These are phyloP conservation scores for Melanotaenia maccullochi DNA, from an alignment of 2,797 vertebrate species.

Conservation along the genomic window DNA sequence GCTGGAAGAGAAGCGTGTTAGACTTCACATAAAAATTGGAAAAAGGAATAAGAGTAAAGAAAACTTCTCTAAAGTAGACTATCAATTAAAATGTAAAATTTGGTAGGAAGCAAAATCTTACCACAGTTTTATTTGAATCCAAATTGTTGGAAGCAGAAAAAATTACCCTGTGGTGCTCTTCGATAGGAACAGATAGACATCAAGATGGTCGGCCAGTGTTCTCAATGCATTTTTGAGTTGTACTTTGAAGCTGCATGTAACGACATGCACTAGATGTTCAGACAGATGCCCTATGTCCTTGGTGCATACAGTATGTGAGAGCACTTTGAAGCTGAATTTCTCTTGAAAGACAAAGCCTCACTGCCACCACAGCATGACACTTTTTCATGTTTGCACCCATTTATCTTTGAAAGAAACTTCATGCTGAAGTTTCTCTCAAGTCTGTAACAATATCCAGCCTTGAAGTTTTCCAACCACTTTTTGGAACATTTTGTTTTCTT, in stretches of 20 bases:
- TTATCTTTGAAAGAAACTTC: constrained; percentile 42
- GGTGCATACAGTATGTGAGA: constrained; percentile 32
- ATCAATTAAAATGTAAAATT: background rate
- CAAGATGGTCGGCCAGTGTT: constrained; percentile 40
- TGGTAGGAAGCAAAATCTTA: background rate
- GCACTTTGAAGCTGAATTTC: constrained; percentile 56
- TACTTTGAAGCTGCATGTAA: constrained; percentile 63
- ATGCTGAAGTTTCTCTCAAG: constrained; percentile 23
- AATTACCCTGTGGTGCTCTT: constrained; percentile 30
- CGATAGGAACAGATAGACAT: constrained; percentile 49
- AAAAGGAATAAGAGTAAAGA: background rate
- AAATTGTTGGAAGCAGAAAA: constrained; percentile 28
- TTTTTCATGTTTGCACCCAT: constrained; percentile 23
- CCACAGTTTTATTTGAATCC: constrained; percentile 24
- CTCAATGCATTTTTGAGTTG: constrained; percentile 40
- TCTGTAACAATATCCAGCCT: constrained; percentile 4
- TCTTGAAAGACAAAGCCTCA: constrained; percentile 54
- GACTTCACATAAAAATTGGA: background rate
- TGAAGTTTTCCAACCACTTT: constrained; percentile 33
- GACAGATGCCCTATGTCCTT: constrained; percentile 45
- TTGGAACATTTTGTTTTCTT: constrained; percentile 18
- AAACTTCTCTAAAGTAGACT: background rate
- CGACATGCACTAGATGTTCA: constrained; percentile 47
- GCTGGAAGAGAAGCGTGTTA: background rate
- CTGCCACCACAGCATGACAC: constrained; percentile 27